phyloP scores from a whole-genome alignment of 2,113 vertebrate species.

The Laterallus jamaicensis region DNA sequence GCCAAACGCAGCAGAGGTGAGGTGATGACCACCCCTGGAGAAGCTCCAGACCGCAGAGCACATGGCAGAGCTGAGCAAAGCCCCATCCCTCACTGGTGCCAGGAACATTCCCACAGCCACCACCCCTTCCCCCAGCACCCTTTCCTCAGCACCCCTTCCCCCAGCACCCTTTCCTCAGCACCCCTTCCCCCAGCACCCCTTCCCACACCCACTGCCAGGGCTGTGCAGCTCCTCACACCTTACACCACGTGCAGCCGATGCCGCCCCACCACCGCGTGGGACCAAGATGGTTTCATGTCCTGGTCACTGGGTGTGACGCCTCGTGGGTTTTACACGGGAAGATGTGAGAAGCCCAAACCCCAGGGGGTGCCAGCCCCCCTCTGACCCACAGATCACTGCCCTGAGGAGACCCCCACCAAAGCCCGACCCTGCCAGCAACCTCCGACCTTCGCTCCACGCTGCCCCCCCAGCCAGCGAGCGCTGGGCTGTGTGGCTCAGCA shows the following conservation, averaged over 20 bases:
- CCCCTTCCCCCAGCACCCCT: background rate
- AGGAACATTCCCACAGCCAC: background rate
- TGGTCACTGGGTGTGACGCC: background rate
- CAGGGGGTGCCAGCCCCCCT: background rate
- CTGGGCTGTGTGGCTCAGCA: too few species aligned
- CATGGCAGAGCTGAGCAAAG: background rate
- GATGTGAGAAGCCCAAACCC: background rate
- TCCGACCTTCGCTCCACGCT: background rate
- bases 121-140: too few species aligned
- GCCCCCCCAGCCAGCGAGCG: background rate
- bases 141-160: too few species aligned
- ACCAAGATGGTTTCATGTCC: accelerated
- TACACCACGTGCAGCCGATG: background rate
- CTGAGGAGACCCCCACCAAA: background rate
- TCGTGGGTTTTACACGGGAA: background rate
- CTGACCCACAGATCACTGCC: background rate
- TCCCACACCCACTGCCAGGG: background rate
- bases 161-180: too few species aligned
- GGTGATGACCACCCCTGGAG: background rate
- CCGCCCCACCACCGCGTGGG: background rate
- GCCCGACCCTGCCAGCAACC: background rate
- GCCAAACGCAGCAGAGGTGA: background rate
- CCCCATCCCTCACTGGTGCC: background rate
- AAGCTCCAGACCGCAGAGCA: background rate
- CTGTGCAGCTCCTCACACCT: background rate